Evolutionary conservation across 2,113 vertebrate species (phyloP).

Genomic region (Cyrtonyx montezumae): DNA sequence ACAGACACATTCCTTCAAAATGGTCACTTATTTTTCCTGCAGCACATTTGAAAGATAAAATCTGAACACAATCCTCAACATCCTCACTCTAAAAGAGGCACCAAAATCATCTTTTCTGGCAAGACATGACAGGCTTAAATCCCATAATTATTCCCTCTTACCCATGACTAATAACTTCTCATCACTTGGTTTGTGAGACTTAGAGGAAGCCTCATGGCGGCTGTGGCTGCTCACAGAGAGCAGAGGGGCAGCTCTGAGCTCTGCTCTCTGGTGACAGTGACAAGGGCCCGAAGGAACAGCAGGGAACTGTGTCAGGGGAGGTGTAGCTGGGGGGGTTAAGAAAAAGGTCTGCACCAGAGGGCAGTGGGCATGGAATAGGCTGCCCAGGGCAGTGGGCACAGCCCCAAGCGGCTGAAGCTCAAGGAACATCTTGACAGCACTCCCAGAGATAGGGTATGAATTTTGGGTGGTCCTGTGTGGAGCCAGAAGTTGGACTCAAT

Average conservation of each 20-base stretch:
- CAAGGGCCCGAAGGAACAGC: background rate
- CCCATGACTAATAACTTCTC: background rate
- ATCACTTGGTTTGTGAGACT: background rate
- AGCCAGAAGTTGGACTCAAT: background rate
- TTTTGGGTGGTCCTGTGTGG: background rate
- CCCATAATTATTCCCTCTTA: accelerated
- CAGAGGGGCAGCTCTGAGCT: background rate
- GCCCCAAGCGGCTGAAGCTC: background rate
- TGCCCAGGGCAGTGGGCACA: background rate
- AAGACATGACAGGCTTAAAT: background rate
- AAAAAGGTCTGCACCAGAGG: background rate
- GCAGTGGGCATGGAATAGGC: background rate
- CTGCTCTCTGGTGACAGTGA: background rate
- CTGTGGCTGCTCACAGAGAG: background rate
- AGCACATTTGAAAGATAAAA: background rate
- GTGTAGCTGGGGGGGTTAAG: background rate
- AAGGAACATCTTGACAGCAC: background rate
- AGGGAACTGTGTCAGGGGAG: background rate
- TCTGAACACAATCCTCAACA: background rate
- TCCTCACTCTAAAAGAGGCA: background rate
- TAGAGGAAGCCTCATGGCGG: background rate
- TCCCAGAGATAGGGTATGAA: background rate
- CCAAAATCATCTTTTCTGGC: background rate
- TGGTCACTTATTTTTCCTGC: background rate
- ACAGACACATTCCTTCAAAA: background rate